Evolutionary conservation across 2,797 vertebrate species (phyloP), one percentile per base, ranked within the genome.

Genomic region (Liparis tanakae): DNA sequence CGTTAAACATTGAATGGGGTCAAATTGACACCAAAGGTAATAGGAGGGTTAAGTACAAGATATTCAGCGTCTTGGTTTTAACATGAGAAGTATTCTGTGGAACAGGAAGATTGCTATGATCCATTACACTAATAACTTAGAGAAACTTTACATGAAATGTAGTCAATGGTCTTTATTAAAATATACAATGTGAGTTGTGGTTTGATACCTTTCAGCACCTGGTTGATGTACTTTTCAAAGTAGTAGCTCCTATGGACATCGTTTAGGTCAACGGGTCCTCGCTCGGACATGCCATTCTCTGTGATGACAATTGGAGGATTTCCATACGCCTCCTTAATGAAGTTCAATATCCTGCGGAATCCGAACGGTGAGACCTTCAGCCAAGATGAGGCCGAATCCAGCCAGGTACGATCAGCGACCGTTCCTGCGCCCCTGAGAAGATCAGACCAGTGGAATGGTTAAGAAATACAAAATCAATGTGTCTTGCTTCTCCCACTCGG

Each of bases 241-340:
- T 96, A 98, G 83, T 97, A 90, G 17, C 81, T 94, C 73, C 97
- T 90, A 73, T 91, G 89, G 0, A 82, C 78, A 70, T 99, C 97
- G 1, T 97, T 96, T 30, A 98, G 87, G 53, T 94, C 57, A 1
- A 84, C 15, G 3, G 89, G 77, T 20, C 92, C 95, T 12, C 95
- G 92, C 80, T 97, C 95, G 0, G 98, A 99, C 25, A 99, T 71
- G 1, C 98, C 97, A 0, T 98, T 99, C 88, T 99, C 98, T 0
- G 96, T 99, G 74, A 99, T 91, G 0, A 97, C 97, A 72, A 99
- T 91, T 0, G 93, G 93, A 37, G 96, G 97, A 75, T 98, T 88
- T 79, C 96, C 94, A 82, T 98, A 99, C 46, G 99, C 95, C 10
- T 97, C 88, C 83, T 97, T 98, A 62, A 99, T 94, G 90, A 97